Evolutionary conservation across 2,797 vertebrate species (phyloP).

Genomic region (Poecilia velifera): DNA sequence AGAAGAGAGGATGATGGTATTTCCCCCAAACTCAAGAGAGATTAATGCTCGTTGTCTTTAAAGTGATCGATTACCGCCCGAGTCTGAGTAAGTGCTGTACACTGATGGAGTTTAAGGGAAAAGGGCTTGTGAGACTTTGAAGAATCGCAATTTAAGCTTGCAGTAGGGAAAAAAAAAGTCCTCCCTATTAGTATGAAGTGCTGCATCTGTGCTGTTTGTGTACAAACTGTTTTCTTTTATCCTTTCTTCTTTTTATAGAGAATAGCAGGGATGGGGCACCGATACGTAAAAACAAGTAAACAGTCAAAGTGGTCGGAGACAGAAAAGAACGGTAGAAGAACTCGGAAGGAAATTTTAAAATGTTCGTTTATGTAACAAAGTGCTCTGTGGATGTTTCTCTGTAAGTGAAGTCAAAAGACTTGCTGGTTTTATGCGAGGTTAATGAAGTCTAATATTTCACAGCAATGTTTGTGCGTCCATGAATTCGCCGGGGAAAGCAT

Average conservation of each 20-base stretch:
- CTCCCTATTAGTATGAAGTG: slow-evolving; percentile 51
- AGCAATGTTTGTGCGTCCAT: neutral
- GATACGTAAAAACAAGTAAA: neutral
- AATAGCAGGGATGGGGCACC: neutral
- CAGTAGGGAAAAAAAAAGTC: slow-evolving; percentile 39
- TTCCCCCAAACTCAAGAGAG: slow-evolving; percentile 12
- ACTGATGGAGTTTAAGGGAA: neutral
- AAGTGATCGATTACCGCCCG: slow-evolving; percentile 22
- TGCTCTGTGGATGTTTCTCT: neutral
- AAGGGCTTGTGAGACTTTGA: slow-evolving; percentile 16
- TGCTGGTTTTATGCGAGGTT: neutral
- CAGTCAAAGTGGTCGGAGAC: slow-evolving; percentile 1
- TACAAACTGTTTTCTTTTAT: slow-evolving; percentile 42
- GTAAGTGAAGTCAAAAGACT: slow-evolving; percentile 1
- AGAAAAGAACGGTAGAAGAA: slow-evolving; percentile 7
- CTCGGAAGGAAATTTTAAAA: neutral
- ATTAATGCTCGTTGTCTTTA: slow-evolving; percentile 30
- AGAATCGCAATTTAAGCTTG: slow-evolving; percentile 23
- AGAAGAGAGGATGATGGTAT: neutral
- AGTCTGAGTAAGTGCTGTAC: slow-evolving; percentile 14
- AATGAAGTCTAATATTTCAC: neutral
- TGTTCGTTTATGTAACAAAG: slow-evolving; percentile 1
- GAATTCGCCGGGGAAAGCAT: neutral
- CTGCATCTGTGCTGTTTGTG: slow-evolving; percentile 33
- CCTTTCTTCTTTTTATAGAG: neutral